These are phyloP conservation scores for Stramonita haemastoma DNA, from an alignment of 2,888 invertebrate genomes.

Conservation along the genomic window DNA sequence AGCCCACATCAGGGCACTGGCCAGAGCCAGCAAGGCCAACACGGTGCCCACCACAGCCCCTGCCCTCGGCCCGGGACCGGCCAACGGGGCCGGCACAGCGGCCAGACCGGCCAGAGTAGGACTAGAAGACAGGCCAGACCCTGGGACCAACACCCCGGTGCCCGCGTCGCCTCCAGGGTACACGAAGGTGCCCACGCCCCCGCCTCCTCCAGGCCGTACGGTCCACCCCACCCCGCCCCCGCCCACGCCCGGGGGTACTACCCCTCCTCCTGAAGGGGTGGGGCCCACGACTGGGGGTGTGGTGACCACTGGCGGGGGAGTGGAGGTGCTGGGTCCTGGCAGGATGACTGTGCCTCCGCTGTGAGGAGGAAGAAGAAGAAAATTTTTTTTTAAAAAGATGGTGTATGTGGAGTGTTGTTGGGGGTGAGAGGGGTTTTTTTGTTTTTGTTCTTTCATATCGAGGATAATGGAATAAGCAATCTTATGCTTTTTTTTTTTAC, in stretches of 20 bases:
- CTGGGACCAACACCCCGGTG: conserved; percentile 43
- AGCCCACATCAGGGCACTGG: conserved; percentile 70
- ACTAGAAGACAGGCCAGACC: conserved; percentile 34
- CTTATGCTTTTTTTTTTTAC: no score
- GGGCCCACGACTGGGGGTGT: neutral
- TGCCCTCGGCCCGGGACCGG: conserved; percentile 62
- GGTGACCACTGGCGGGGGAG: neutral
- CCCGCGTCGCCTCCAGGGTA: conserved; percentile 52
- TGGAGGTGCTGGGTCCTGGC: conserved; percentile 6
- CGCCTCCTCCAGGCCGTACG: conserved; percentile 7
- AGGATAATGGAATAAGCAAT: no score
- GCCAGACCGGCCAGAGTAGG: conserved; percentile 51
- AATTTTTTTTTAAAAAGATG: neutral
- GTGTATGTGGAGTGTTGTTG: no score
- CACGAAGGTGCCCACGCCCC: conserved; percentile 47
- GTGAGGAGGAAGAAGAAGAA: neutral
- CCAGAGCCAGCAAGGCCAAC: conserved; percentile 63
- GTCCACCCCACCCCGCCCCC: conserved; percentile 52
- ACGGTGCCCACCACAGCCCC: conserved; percentile 70
- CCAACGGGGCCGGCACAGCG: conserved; percentile 44
- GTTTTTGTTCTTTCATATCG: no score
- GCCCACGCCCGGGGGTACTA: conserved; percentile 51
- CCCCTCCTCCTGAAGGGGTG: neutral
- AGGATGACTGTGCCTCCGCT: neutral
- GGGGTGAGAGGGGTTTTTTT: no score